Evolutionary conservation across 2,113 vertebrate species (phyloP).

Genomic region (Suricata suricatta): DNA sequence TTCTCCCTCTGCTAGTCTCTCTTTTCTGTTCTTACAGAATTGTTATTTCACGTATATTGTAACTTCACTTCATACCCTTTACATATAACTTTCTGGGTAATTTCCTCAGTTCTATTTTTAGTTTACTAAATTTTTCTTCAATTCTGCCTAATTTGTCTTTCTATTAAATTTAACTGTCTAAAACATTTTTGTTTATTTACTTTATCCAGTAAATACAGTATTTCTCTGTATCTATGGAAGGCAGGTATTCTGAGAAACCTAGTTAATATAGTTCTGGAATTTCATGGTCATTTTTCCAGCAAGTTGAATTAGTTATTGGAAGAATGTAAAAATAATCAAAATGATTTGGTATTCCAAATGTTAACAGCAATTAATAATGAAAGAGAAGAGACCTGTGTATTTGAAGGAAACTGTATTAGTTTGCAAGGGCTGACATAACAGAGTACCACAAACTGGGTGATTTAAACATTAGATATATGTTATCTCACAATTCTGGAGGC

Average conservation of each 20-base stretch:
- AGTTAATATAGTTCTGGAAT: neutral
- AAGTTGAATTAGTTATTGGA: neutral
- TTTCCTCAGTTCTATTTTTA: neutral
- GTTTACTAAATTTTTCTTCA: neutral
- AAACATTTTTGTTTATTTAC: neutral
- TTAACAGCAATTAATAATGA: neutral
- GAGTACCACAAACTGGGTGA: neutral
- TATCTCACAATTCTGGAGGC: neutral
- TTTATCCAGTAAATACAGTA: neutral
- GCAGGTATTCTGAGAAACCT: neutral
- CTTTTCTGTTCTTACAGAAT: neutral
- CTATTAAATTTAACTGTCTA: neutral
- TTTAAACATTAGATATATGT: neutral
- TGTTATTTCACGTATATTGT: neutral
- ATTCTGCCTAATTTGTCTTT: neutral
- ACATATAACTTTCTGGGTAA: neutral
- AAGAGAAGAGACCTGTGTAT: neutral
- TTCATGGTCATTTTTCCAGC: neutral
- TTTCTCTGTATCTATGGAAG: neutral
- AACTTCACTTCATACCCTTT: neutral
- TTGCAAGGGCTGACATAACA: neutral
- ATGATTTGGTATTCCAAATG: neutral
- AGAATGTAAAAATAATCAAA: neutral
- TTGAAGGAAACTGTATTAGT: neutral
- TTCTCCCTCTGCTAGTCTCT: neutral